Base-by-base conservation (phyloP, 2,797 vertebrate species). In the Gila robusta region DNA sequence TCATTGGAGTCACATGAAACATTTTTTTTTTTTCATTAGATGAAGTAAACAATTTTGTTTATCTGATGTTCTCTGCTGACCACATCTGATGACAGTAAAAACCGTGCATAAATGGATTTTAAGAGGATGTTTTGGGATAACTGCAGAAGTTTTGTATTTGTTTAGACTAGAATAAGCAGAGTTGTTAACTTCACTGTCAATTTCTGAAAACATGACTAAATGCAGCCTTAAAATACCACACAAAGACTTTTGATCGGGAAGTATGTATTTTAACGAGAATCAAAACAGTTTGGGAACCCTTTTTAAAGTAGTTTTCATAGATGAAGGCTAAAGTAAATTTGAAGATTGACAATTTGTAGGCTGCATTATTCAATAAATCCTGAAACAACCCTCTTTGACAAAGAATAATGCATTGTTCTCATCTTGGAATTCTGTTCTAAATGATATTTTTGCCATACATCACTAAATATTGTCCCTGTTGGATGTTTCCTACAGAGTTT, bases 61-160 rank as follows among this genome's bases (percentile, higher is more conserved):
- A 37, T 37, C 17, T 37, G 19, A 49, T 10, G 28, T 54, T 70
- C 32, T n/a, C 6, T 37, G 9, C 26, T 4, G n/a, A 83, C 74
- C 5, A 66, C 21, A 64, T 66, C 71, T 37, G 21, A 76, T 69
- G 44, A 52, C 44, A 37, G 12, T 54, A 54, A 54, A 23, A 26
- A 19, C 14, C 0, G 17, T 35, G 28, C 7, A 17, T 54, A 37
- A 37, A 37, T 52, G 21, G 21, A 35, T 35, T 17, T 47, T 62
- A 23, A 70, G 66, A 41, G 2, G 5, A 8, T 81, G 49, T 54
- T 69, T 41, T 8, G 23, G 10, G 9, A 47, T 26, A 47, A 23
- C 54, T 64, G 70, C 41, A 83, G 39, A 37, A 73, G 26, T 26
- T 28, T 64, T 64, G 71, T 67, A 52, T 76, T 76, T 83, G 72